Base-by-base conservation (phyloP, 2,113 vertebrate genomes). In the Progne subis region DNA sequence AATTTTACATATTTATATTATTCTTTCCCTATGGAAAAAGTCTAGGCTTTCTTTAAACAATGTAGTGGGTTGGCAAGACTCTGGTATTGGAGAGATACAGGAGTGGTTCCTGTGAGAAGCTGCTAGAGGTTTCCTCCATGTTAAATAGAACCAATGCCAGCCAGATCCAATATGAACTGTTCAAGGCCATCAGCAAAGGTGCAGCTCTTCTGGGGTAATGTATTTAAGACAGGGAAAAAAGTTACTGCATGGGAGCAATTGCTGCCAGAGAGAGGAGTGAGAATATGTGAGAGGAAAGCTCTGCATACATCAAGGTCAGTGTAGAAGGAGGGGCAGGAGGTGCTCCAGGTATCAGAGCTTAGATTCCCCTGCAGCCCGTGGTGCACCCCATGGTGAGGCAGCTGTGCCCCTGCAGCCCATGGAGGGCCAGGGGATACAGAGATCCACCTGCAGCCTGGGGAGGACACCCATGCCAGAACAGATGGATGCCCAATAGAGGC, bases 401-500 rank as follows among this genome's bases (percentile, higher is more conserved):
- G 19, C n/a, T 80, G 23, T 53, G 23, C 14, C 19, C 12, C 14
- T 53, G 39, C 12, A 65, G 26, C 32, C 16, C 5, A 1, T 3
- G 29, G 25, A 57, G 18, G 2, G 1, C 1, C 3, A 29, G 0
- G 32, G 18, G 37, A 6, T 60, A 53, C 17, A 59, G 25, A 86
- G 7, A 50, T 17, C 14, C 43, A 12, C 7, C 41, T 47, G 34
- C 4, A 16, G 26, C 18, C 32, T 0, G 0, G 0, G 52, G 46
- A 56, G 18, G 14, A 41, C 6, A 3, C 17, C 15, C 17, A 5
- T 1, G 3, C 8, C 5, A 5, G 19, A 67, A 29, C 53, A 83
- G n/a, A 4, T 1, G 4, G 8, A 12, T 71, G 14, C 11, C 29
- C 0, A 0, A 47, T 17, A 28, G 16, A 28, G 14, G 3, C 29